Conservation (phyloP, 1,140 invertebrate species). For the Cardiocondyla obscurior region DNA sequence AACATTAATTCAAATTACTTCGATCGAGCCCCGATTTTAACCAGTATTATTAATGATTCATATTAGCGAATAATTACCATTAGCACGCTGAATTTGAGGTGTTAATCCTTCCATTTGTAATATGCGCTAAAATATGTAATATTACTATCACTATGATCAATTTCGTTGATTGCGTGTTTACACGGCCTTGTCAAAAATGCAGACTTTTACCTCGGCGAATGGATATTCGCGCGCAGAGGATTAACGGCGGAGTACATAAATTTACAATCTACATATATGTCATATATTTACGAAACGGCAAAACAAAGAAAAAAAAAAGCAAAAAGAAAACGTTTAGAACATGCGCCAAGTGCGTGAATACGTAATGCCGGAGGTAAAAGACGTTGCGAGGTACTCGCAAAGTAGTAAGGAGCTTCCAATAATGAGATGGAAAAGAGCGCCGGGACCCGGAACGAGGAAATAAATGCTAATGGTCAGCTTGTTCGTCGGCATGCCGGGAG, state of each 20-base stretch:
- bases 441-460: background rate
- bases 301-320: background rate
- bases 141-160: background rate
- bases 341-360: background rate
- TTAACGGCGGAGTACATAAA: no score
- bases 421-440: constrained; percentile 41
- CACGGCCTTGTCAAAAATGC: background rate
- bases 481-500: constrained; percentile 31
- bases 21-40: constrained; percentile 11
- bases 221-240: background rate
- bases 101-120: constrained; percentile 15
- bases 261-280: no score
- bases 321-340: background rate
- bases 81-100: background rate
- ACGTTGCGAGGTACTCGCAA: background rate
- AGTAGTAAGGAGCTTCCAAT: constrained; percentile 34
- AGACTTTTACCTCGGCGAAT: background rate
- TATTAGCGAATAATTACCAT: constrained; percentile 16
- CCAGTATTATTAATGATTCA: constrained; percentile 34
- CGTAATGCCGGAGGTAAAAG: background rate
- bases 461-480: constrained; percentile 62
- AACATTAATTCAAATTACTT: constrained; percentile 43
- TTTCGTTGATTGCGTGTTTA: background rate
- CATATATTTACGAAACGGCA: no score
- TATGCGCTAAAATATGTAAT: background rate